A percentile compares a stretch with the other conserved stretches of the same genome.
Evolutionary conservation across 2,113 vertebrate species (phyloP).

Genomic region (Paralichthys olivaceus): DNA sequence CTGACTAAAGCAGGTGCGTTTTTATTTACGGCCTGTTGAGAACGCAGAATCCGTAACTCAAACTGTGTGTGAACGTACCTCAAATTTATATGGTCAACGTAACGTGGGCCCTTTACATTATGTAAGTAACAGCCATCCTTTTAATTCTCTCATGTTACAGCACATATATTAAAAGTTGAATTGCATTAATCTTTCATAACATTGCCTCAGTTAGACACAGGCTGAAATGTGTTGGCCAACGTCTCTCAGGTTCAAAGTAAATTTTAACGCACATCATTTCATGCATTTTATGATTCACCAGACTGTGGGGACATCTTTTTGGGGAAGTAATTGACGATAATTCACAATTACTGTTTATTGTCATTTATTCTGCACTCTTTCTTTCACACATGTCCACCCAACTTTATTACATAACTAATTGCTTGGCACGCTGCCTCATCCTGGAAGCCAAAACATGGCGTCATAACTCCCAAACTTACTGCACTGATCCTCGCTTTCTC

Average conservation of each 20-base stretch:
- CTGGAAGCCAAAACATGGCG: conserved; percentile 34
- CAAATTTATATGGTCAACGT: not conserved
- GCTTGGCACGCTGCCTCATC: conserved; percentile 39
- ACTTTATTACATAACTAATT: conserved; percentile 60
- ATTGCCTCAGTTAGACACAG: conserved; percentile 5
- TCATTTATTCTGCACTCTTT: conserved; percentile 20
- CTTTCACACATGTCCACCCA: conserved; percentile 46
- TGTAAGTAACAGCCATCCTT: not conserved
- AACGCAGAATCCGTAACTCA: not conserved
- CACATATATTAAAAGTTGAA: not conserved
- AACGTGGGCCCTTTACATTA: not conserved
- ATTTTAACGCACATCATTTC: not conserved
- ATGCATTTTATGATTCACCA: conserved; percentile 1
- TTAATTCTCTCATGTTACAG: conserved; percentile 19
- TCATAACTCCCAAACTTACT: conserved; percentile 37
- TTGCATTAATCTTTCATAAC: conserved; percentile 19
- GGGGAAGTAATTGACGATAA: conserved; percentile 30
- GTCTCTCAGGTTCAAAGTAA: not conserved
- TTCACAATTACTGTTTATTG: conserved; percentile 30
- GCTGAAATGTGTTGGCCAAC: not conserved
- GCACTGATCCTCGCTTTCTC: conserved; percentile 10
- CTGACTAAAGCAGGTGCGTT: not conserved
- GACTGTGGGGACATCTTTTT: conserved; percentile 21
- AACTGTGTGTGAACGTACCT: not conserved
- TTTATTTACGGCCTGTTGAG: not conserved